phyloP scores from a whole-genome alignment of 2,888 invertebrate genomes.

The Apotomis betuletana region DNA sequence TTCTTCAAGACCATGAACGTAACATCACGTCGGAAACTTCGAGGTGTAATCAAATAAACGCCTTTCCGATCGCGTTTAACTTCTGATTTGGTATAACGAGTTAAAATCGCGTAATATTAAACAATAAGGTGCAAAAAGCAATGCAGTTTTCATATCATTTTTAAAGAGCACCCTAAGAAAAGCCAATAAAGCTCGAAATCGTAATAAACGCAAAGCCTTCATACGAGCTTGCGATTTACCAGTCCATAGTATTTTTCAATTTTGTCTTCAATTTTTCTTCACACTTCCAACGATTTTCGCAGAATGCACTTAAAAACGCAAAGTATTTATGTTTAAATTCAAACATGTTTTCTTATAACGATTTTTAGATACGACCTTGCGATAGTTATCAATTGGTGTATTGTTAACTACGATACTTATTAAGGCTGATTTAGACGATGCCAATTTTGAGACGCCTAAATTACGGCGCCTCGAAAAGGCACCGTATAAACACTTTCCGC shows the following conservation, averaged over 20 bases:
- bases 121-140: too few relatives aligned
- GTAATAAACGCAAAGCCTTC: conserved; percentile 18
- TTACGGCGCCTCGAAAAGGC: too few relatives aligned
- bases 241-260: conserved; percentile 17
- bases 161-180: not conserved
- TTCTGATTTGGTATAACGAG: too few relatives aligned
- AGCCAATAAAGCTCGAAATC: not conserved
- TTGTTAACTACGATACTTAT: not conserved
- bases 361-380: conserved; percentile 15
- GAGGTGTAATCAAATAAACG: too few relatives aligned
- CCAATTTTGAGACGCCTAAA: too few relatives aligned
- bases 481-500: too few relatives aligned
- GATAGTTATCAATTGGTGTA: conserved; percentile 5
- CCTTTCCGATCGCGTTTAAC: too few relatives aligned
- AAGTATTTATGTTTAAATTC: not conserved
- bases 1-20: too few relatives aligned
- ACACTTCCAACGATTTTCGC: not conserved
- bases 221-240: conserved; percentile 23
- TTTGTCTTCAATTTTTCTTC: not conserved
- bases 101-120: too few relatives aligned
- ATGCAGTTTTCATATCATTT: too few relatives aligned
- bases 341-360: not conserved
- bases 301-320: not conserved
- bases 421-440: too few relatives aligned
- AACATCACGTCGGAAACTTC: too few relatives aligned